Evolutionary conservation across 2,113 vertebrate genomes (phyloP).

Genomic region (Talpa occidentalis): DNA sequence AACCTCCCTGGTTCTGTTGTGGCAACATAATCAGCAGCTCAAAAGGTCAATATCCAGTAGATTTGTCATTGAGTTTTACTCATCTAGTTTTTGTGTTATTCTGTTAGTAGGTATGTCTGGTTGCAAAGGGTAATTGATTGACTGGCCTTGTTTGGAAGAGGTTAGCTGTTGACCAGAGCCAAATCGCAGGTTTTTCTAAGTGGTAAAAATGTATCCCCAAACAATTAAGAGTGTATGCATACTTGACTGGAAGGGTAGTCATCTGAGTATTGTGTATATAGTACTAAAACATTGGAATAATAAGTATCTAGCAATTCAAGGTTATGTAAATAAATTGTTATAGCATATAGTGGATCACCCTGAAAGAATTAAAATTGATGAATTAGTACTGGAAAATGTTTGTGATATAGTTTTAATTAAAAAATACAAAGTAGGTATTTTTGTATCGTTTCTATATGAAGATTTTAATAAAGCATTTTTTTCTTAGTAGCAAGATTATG

Average conservation of each 20-base stretch:
- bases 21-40: background rate
- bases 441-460: background rate
- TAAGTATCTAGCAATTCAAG: background rate
- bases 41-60: background rate
- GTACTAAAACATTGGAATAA: background rate
- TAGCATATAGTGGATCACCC: background rate
- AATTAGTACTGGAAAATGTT: background rate
- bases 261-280: background rate
- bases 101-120: background rate
- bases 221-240: background rate
- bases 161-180: constrained; percentile 7
- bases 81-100: background rate
- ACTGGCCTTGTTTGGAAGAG: background rate
- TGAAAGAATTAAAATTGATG: background rate
- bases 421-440: background rate
- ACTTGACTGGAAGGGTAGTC: background rate
- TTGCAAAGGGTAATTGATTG: constrained; percentile 16
- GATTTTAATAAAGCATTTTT: background rate
- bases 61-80: constrained; percentile 1
- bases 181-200: background rate
- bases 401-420: background rate
- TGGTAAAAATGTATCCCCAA: constrained; percentile 19
- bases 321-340: background rate
- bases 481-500: background rate
- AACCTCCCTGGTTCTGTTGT: background rate